Conservation (phyloP, 64 coral and sea anemone genomes). For the Montipora foliosa region DNA sequence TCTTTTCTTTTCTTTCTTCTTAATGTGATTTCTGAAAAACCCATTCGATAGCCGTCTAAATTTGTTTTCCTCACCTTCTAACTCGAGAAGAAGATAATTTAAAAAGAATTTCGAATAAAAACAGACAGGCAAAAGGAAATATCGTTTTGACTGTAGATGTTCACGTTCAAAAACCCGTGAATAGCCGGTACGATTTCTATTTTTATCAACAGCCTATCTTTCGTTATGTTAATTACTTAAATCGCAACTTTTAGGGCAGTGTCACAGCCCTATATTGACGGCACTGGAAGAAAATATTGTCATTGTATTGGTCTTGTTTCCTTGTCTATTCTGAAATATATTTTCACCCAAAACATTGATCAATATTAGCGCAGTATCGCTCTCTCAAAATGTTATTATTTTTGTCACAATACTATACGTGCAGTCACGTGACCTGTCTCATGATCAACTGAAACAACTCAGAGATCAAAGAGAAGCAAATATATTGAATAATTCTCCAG, state of each 20-base stretch:
- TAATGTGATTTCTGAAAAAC: background rate
- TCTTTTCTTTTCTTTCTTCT: background rate
- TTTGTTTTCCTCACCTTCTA: background rate
- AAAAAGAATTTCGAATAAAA: slow-evolving; percentile 10
- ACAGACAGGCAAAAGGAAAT: background rate
- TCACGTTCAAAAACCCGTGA: background rate
- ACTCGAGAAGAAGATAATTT: background rate
- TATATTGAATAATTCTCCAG: background rate
- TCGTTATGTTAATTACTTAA: background rate
- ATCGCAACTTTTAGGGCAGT: background rate
- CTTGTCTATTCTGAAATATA: background rate
- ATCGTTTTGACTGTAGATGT: slow-evolving; percentile 10
- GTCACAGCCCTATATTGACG: background rate
- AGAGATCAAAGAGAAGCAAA: background rate
- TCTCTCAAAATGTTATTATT: background rate
- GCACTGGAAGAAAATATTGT: background rate
- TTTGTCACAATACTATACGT: background rate
- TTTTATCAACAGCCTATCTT: slow-evolving; percentile 2
- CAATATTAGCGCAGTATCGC: background rate
- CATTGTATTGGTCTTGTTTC: background rate
- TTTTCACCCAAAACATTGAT: background rate
- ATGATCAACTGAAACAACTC: background rate
- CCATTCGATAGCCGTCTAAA: slow-evolving; percentile 1
- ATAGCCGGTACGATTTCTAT: slow-evolving; percentile 13
- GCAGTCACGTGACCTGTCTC: background rate